Evolutionary conservation across 2,888 invertebrate genomes (phyloP), one percentile per base, ranked within the genome.

Genomic region (Cylindroiulus punctatus): DNA sequence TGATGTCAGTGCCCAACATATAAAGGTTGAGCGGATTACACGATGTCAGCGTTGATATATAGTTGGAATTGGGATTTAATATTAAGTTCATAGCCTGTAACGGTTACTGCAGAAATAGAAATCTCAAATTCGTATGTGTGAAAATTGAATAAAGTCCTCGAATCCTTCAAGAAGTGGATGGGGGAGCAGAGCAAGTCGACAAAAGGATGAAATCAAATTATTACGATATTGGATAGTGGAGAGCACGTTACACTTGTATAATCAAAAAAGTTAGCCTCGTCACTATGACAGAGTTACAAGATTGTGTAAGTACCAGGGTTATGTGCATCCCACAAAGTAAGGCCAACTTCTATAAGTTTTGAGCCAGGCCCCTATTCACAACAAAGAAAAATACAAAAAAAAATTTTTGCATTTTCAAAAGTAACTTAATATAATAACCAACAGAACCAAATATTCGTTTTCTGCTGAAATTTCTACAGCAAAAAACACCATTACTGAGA

Each of bases 101-200:
- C 22, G 65, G 65, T 65, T 65, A 65, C 65, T 10, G 65, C 65
- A 65, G 65, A 65, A 65, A 65, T 65, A 65, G 65, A 65, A 65
- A 65, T 65, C 26, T 65, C 65, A 22, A 65, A 65, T 65, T 65
- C 65, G 65, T 65, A 26, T 65, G 65, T 65, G 65, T 65, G 65
- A 65, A 65, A 65, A 65, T 65, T 65, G 65, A 65, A 65, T 65
- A 65, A 65, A 65, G 26, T 26, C 65, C 65, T 65, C 65, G 65
- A 65, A 65, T 65, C 65, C n/a, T 65, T 65, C 1, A 26, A 65
- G 65, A 8, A 65, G 65, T 65, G 65, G 65, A 65, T 65, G 65
- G 65, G 10, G 65, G 65, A 22, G 26, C 52, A 26, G 65, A 65
- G 65, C 2, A 65, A 26, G 65, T 65, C 26, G 5, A 26, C 65